phyloP scores from a whole-genome alignment of 2,888 invertebrate species.

The Spisula subtruncata region DNA sequence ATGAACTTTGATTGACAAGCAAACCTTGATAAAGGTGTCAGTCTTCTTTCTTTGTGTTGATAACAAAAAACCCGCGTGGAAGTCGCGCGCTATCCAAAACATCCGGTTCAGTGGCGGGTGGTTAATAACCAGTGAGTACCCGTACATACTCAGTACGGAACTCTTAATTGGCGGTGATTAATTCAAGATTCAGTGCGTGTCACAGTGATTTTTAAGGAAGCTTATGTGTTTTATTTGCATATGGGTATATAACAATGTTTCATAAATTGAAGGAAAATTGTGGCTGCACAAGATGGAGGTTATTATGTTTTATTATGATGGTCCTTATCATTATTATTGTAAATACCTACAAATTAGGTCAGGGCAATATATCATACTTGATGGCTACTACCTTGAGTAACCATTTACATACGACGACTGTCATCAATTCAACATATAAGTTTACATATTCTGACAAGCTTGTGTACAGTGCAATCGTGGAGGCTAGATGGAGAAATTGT shows the following conservation, averaged over 20 bases:
- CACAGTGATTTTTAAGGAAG: too few species aligned
- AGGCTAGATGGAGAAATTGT: slow-evolving; percentile 2
- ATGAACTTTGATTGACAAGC: background rate
- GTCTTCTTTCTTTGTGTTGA: background rate
- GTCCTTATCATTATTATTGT: background rate
- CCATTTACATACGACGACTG: background rate
- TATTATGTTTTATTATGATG: background rate
- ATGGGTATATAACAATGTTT: background rate
- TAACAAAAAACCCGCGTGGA: background rate
- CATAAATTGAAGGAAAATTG: background rate
- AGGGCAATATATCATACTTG: background rate
- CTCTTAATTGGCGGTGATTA: too few species aligned
- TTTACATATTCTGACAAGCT: slow-evolving; percentile 28
- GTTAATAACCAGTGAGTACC: background rate
- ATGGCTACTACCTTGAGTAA: background rate
- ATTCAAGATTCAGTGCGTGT: too few species aligned
- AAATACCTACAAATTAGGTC: background rate
- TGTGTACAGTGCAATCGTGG: background rate
- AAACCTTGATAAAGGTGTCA: background rate
- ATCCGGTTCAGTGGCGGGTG: background rate
- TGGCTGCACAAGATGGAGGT: background rate
- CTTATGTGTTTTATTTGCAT: too few species aligned
- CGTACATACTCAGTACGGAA: background rate
- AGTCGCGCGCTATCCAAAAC: background rate
- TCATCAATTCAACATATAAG: background rate